Base-by-base conservation (phyloP, 2,888 invertebrate genomes). In the Allolobophora icterica region DNA sequence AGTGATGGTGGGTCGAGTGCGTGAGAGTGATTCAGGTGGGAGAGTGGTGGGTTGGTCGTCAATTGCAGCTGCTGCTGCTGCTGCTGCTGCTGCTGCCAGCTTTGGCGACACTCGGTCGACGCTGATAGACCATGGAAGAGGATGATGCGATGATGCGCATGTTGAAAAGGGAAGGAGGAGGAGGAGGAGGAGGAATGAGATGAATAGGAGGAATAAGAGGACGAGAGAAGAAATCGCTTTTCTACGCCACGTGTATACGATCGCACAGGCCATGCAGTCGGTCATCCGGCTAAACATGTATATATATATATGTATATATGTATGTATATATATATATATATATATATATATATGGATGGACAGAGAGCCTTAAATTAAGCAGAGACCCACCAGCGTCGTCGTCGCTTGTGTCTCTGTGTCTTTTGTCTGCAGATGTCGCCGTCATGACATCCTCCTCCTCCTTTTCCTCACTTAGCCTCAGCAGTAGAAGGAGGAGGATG, bases 391-490 rank as follows among this genome's bases (percentile, higher is more conserved):
- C 38, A 8, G 3, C 38, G 71, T 11, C 30, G 71, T n/a, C 71
- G 30, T 71, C 71, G n/a, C n/a, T n/a, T 30, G 6, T 71, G 17
- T 24, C 24, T 52, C 52, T 45, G 8, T 24, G 24, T 52, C 52
- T 52, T 52, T 52, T 52, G 24, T 52, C 52, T 52, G 52, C 52
- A 24, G 71, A 13, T n/a, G 30, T 71, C 71, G 6, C 30, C 71
- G n/a, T n/a, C 71, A 30, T 71, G 30, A 30, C 71, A 71, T 71
- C 45, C 45, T 45, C 71, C 30, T 71, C 71, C 71, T n/a, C 8
- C 71, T 71, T n/a, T n/a, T 71, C 52, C 71, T 71, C 71, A 71
- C 71, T 71, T n/a, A n/a, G n/a, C 71, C n/a, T 30, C 71, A 71
- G 30, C 71, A 71, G 71, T 0, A n/a, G 71, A 6, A 71, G 8